These are phyloP conservation scores for Diabrotica undecimpunctata DNA, from an alignment of 1,140 invertebrate species.

Conservation along the genomic window DNA sequence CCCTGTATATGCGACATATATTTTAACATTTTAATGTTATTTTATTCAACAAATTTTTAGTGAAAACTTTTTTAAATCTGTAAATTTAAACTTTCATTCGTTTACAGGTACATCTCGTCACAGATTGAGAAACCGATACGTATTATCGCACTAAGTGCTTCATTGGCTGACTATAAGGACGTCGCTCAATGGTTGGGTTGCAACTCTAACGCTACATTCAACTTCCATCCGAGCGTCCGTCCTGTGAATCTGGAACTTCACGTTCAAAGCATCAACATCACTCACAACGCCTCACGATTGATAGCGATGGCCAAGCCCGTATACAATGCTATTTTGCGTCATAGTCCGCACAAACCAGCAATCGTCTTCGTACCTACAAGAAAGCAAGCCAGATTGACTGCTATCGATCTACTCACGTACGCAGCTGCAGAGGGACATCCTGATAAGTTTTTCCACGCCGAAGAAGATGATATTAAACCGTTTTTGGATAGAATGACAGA, in stretches of 20 bases:
- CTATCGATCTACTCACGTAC: constrained; percentile 92
- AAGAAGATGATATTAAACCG: constrained; percentile 81
- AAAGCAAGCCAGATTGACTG: constrained; percentile 88
- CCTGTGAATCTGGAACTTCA: constrained; percentile 93
- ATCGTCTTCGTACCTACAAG: constrained; percentile 96
- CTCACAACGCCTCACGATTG: constrained; percentile 91
- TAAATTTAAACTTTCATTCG: no score
- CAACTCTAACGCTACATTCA: constrained; percentile 88
- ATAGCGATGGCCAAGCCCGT: constrained; percentile 97
- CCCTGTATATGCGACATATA: no score
- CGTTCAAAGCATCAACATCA: constrained; percentile 96
- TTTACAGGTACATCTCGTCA: constrained; percentile 80
- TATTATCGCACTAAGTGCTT: constrained; percentile 93
- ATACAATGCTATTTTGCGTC: constrained; percentile 88
- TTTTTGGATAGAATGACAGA: constrained; percentile 85
- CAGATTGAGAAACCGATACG: constrained; percentile 92
- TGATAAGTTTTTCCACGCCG: constrained; percentile 83
- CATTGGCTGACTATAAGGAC: constrained; percentile 92
- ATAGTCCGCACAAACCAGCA: constrained; percentile 84
- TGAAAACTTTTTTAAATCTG: no score
- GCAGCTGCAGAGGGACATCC: constrained; percentile 84
- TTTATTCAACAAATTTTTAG: no score
- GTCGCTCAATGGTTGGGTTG: constrained; percentile 96
- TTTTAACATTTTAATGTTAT: no score
- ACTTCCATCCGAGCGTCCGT: constrained; percentile 97